Conservation (phyloP, 2,888 invertebrate genomes). For the Spialia ferax region DNA sequence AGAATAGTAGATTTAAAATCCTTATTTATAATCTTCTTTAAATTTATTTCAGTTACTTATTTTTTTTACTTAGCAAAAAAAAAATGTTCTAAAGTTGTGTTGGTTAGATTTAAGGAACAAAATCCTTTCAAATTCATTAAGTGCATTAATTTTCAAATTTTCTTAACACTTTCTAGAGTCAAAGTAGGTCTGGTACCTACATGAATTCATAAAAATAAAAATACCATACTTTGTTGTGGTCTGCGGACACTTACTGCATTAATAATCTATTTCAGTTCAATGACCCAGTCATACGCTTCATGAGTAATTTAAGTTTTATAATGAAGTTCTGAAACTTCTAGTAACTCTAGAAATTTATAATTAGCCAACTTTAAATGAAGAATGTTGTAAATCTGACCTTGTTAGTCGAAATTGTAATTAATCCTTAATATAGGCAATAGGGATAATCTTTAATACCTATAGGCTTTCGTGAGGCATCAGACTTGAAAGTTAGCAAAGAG, state of each 20-base stretch:
- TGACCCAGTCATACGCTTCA: constrained; percentile 23
- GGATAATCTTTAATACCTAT: too few species aligned
- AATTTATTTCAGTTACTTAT: too few species aligned
- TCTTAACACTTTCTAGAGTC: background rate
- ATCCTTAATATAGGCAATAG: constrained; percentile 18
- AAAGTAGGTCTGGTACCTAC: background rate
- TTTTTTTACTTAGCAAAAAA: too few species aligned
- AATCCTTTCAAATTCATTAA: too few species aligned
- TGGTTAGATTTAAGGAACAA: too few species aligned
- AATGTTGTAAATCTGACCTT: constrained; percentile 14
- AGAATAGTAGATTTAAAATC: too few species aligned
- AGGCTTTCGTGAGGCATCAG: background rate
- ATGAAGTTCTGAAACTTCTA: constrained; percentile 26
- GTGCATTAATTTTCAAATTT: background rate
- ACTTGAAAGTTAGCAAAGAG: background rate
- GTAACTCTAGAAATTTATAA: constrained; percentile 25
- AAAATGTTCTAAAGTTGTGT: too few species aligned
- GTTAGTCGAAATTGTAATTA: constrained; percentile 11
- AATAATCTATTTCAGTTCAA: constrained; percentile 14
- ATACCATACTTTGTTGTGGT: constrained; percentile 10
- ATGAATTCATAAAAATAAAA: constrained; percentile 14
- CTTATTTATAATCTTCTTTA: too few species aligned
- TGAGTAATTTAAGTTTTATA: constrained; percentile 28
- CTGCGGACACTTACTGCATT: constrained; percentile 19
- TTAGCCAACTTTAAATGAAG: constrained; percentile 26